These are phyloP conservation scores for Hormaphis cornu DNA, from an alignment of 1,140 invertebrate genomes.

Conservation along the genomic window DNA sequence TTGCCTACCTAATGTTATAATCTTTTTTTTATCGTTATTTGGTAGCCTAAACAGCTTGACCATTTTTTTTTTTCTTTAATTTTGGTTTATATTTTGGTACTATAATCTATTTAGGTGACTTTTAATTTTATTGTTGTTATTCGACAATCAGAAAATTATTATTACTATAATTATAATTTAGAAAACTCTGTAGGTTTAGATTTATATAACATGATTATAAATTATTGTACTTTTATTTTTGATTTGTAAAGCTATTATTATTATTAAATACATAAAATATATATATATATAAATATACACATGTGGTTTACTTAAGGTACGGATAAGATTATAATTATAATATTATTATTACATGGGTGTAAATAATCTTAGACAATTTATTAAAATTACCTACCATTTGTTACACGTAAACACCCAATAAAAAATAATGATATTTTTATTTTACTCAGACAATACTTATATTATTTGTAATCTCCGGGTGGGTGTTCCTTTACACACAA, in stretches of 20 bases:
- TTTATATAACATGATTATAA: background rate
- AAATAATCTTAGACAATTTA: slow-evolving; percentile 1
- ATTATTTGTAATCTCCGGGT: too few species aligned
- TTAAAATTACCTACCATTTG: background rate
- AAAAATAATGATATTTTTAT: slow-evolving; percentile 10
- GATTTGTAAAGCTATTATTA: too few species aligned
- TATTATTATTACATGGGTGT: background rate
- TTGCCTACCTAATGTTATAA: too few species aligned
- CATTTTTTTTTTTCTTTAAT: too few species aligned
- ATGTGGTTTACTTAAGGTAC: background rate
- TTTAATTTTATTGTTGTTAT: slow-evolving; percentile 1
- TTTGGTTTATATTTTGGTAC: too few species aligned
- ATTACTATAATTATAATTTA: background rate
- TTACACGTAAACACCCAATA: background rate
- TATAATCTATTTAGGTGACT: too few species aligned
- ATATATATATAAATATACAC: background rate
- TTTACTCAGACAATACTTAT: too few species aligned
- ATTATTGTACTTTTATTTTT: background rate
- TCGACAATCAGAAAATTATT: slow-evolving; percentile 22
- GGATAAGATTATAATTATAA: background rate
- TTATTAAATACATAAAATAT: background rate
- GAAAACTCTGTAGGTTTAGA: background rate
- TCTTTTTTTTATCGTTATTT: too few species aligned
- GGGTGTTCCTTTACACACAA: too few species aligned
- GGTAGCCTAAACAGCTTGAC: too few species aligned